Evolutionary conservation across 35 echinoderm and acorn worm species (phyloP).

Genomic region (Hemicentrotus pulcherrimus): DNA sequence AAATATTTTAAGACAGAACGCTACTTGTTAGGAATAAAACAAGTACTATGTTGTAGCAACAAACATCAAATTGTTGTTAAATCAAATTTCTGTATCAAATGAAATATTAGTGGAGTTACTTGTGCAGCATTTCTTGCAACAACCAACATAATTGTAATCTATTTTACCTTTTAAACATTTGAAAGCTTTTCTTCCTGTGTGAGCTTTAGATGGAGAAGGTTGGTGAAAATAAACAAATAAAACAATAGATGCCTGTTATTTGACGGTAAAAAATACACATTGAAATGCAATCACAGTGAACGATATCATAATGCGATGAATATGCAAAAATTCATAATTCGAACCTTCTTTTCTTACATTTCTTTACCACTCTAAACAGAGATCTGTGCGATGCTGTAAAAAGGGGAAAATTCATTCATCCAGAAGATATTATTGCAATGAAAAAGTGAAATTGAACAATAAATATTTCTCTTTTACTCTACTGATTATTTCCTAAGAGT

Average conservation of each 20-base stretch:
- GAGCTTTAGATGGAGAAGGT: background rate
- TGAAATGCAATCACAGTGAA: background rate
- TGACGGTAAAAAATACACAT: background rate
- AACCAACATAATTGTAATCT: background rate
- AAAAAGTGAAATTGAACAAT: background rate
- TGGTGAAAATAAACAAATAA: background rate
- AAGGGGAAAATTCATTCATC: background rate
- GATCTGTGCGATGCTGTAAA: background rate
- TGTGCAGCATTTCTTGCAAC: background rate
- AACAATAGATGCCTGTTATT: background rate
- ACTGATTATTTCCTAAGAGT: no score
- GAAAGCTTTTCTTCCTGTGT: conserved; percentile 41
- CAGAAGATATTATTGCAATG: background rate
- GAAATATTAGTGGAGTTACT: background rate
- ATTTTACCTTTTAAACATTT: conserved; percentile 25
- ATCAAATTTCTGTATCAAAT: no score
- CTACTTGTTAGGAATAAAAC: background rate
- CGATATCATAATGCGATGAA: background rate
- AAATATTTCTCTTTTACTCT: no score
- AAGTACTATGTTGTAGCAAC: no score
- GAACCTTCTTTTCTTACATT: background rate
- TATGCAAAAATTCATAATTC: background rate
- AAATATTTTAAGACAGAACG: background rate
- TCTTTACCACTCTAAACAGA: background rate
- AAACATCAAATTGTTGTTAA: no score